Base-by-base conservation (phyloP, 2,888 invertebrate species). In the Calameuta filiformis region DNA sequence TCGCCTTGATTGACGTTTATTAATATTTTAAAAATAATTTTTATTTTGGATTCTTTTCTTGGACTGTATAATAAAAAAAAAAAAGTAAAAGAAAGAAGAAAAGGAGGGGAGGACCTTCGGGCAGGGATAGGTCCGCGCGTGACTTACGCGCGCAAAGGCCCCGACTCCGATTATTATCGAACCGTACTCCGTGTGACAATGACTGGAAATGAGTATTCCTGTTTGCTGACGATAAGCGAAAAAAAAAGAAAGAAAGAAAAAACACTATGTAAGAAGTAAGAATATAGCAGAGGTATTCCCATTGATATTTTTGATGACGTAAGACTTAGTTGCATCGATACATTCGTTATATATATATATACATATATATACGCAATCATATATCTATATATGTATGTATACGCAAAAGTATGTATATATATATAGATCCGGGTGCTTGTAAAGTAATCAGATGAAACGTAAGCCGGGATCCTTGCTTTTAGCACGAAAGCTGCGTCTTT, bases 171-270 rank as follows among this genome's bases (percentile, higher is more conserved):
- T 71, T 31, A 71, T 34, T 71, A 71, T 71, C 30, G 69, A 78
- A 86, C 83, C 85, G 86, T 88, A 87, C 85, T 88, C 82, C 84
- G 83, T 81, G 84, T 85, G 85, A 87, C 79, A 87, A 85, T 87
- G 87, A 89, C 89, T 89, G 89, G 88, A 88, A 85, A 88, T 82
- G 86, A 90, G 89, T 90, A 90, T 90, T 90, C 88, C 88, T 88
- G 85, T 85, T 87, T 84, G 87, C 84, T 84, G 84, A 86, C 81
- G 84, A 79, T 86, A 82, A 78, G 68, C 69, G 69, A 75, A 83
- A 56, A 56, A 23, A 15, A 40, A 40, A 40, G 56, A 56, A 56
- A 56, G 23, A 56, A 23, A 9, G 4, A 69, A 83, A 86, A 82
- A 83, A 83, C 83, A 80, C 79, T 84, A 85, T 81, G 79, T 85